Conservation (phyloP, 2,888 invertebrate species). For the Dynastes grantii region DNA sequence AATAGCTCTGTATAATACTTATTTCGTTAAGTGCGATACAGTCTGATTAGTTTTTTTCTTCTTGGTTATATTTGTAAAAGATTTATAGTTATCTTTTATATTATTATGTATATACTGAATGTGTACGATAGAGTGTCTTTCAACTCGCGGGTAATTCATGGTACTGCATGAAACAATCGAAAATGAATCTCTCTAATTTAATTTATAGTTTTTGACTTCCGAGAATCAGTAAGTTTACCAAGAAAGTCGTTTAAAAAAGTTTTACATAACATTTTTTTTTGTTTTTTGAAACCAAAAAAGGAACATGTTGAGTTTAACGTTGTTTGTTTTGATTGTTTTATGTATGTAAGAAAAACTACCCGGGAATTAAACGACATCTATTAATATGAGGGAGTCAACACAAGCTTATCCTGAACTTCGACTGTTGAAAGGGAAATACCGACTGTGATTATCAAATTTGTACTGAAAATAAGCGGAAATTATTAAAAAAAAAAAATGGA, state of each 20-base stretch:
- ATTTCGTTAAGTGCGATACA: slow-evolving; percentile 27
- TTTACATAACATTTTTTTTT: no score
- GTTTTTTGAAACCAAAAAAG: no score
- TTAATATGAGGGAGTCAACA: background rate
- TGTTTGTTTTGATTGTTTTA: no score
- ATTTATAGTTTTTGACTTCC: no score
- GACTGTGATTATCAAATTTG: slow-evolving; percentile 53
- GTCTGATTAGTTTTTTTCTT: slow-evolving; percentile 22
- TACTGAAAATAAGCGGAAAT: slow-evolving; percentile 49
- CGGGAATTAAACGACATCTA: no score
- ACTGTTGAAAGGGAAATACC: slow-evolving; percentile 48
- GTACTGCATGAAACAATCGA: no score
- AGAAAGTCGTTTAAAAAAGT: no score
- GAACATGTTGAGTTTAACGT: no score
- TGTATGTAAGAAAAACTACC: no score
- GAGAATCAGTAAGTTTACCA: no score
- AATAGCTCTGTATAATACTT: slow-evolving; percentile 36
- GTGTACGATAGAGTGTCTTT: slow-evolving; percentile 3
- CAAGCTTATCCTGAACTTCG: slow-evolving; percentile 44
- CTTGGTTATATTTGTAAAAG: slow-evolving; percentile 23
- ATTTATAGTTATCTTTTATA: slow-evolving; percentile 33
- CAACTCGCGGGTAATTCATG: no score
- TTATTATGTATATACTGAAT: slow-evolving; percentile 33
- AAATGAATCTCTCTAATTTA: no score
- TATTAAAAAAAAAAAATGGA: slow-evolving; percentile 29